These are phyloP conservation scores for Nothura maculosa DNA, from an alignment of 2,797 vertebrate genomes.

Conservation along the genomic window DNA sequence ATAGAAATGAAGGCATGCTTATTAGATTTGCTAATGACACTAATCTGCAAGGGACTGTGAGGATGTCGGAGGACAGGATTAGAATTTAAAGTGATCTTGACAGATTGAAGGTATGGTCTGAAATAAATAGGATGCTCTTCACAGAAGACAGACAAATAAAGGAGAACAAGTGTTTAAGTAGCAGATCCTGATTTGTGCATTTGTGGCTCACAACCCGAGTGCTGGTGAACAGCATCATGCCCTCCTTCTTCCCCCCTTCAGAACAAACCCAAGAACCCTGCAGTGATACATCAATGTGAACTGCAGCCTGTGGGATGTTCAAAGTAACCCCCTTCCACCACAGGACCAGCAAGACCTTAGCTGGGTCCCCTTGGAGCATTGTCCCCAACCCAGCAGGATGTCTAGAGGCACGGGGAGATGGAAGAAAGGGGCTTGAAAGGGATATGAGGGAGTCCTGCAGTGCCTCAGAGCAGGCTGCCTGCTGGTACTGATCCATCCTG, in stretches of 20 bases:
- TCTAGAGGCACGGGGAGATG: not conserved
- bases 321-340: not conserved
- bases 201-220: not conserved
- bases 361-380: not conserved
- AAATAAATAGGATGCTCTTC: constrained; percentile 43
- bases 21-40: constrained; percentile 62
- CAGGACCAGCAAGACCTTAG: not conserved
- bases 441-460: not conserved
- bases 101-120: constrained; percentile 30
- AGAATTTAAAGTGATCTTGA: constrained; percentile 56
- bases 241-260: not conserved
- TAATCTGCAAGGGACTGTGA: constrained; percentile 33
- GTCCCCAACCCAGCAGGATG: not conserved
- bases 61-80: not conserved
- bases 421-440: not conserved
- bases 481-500: not conserved
- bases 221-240: not conserved
- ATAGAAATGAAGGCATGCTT: constrained; percentile 26
- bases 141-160: not conserved
- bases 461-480: not conserved
- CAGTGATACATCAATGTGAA: not conserved
- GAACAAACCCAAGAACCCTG: not conserved
- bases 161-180: not conserved
- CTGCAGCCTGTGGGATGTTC: not conserved
- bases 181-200: not conserved